Evolutionary conservation across 1,140 invertebrate species (phyloP), one percentile per base, ranked within the genome.

Genomic region (Coelopa frigida): DNA sequence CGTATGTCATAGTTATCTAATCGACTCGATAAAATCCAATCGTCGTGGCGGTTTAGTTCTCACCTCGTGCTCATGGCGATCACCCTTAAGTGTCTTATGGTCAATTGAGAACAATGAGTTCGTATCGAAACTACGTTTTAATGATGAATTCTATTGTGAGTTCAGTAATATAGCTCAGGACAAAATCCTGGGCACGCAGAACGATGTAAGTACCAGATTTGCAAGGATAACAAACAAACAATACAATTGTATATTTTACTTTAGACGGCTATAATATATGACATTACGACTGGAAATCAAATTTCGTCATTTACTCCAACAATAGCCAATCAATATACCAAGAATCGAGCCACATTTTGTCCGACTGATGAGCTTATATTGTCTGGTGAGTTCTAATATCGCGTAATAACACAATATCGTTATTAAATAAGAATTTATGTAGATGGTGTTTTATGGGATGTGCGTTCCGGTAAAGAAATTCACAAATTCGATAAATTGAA

Each of bases 401-500:
- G 49, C 36, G 39, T 24, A 40, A n/a, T 26, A 4, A 6, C 20
- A 41, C 21, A 27, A 17, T 8, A 29, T 24, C 29, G 2, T 41
- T 15, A 26, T 27, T 41, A 6, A 35, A 15, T 35, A 15, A n/a
- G 18, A 29, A 29, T 1, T 42, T 22, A 45, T 37, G 8, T 68
- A 62, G 95, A 99, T 71, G 96, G 96, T 24, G 92, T 98, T 3
- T 72, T 99, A 0, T 99, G 92, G 84, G 96, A 99, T 72, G 83
- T 95, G 6, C 82, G 85, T 46, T 80, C 83, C 0, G 84, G 84
- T 3, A 88, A 86, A 57, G 80, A 88, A 57, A 87, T 97, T 37
- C 93, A 98, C 68, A 98, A 98, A 62, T 94, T 99, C 61, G 96
- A 98, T 73, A 98, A 98, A 71, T 78, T 98, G 17, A 97, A 98